Conservation (phyloP, 1,140 invertebrate genomes). For the Lasaia peninsularis region DNA sequence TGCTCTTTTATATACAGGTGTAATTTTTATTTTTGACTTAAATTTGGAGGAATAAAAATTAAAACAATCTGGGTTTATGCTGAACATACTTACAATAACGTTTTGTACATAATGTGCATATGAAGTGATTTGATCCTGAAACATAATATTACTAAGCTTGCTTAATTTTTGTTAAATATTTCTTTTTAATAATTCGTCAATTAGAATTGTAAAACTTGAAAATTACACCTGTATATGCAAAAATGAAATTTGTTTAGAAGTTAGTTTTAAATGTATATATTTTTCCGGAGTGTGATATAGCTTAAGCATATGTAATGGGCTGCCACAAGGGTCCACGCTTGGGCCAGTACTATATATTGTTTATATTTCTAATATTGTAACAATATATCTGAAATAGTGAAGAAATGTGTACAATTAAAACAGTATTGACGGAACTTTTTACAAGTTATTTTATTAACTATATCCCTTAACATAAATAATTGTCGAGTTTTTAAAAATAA, state of each 20-base stretch:
- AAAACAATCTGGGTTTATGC: no score
- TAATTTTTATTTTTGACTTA: no score
- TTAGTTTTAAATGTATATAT: background rate
- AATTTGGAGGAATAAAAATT: no score
- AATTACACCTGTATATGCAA: background rate
- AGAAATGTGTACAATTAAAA: conserved; percentile 8
- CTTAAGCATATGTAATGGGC: background rate
- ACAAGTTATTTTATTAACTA: background rate
- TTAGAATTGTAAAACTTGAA: background rate
- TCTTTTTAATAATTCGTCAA: no score
- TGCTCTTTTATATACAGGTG: no score
- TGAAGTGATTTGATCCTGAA: no score
- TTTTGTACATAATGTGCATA: no score
- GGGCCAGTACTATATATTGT: conserved; percentile 5
- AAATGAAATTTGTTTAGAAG: background rate
- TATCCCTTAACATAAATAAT: no score
- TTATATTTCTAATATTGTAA: conserved; percentile 9
- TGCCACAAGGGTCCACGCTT: background rate
- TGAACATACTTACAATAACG: no score
- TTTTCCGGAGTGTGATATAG: conserved; percentile 3
- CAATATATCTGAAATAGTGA: background rate
- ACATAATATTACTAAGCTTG: no score
- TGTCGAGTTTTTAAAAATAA: no score
- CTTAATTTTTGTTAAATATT: no score
- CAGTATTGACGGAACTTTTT: conserved; percentile 1